Evolutionary conservation across 2,888 invertebrate genomes (phyloP), one percentile per base, ranked within the genome.

Genomic region (Cerceris ruficornis): DNA sequence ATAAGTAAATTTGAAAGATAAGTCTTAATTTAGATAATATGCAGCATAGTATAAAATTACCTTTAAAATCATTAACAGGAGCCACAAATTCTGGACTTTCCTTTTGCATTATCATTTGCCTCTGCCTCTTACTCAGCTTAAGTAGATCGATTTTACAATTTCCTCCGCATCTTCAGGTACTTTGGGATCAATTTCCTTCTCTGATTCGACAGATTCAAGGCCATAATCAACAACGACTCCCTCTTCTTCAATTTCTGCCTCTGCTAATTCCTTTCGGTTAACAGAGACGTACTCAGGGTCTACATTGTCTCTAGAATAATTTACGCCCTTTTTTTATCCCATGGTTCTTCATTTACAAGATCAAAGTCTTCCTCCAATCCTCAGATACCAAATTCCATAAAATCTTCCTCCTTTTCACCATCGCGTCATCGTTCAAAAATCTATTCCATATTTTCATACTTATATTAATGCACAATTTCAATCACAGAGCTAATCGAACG

Each of bases 61-160:
- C 94, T 93, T 96, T 95, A 89, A 96, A 97, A 92, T 98, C 98
- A 77, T 95, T 94, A 65, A 97, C 94, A 11, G 98, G 93, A 6
- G 95, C 95, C 69, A 95, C 91, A 90, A 98, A 96, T 92, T 98
- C 98, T 2, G 98, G 98, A 62, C 97, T 97, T 92, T 98, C 97
- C 89, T 97, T 96, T 90, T 96, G 94, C 81, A 98, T 93, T 67
- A 98, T 91, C 87, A 96, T 95, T 68, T 96, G 88, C 87, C 97
- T 97, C 90, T 98, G 96, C 69, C 96, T 94, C 87, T 95, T 95
- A 13, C 95, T 95, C 88, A 98, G 93, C 86, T 95, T 95, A 68
- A 95, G 95, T 59, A 98, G 93, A 93, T 98, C 97, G 95, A 95
- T 92, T 96, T 95, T 50, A 98, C 94, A 71, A 95, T 92, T 28